Evolutionary conservation across 2,113 vertebrate genomes (phyloP).

Genomic region (Bungarus multicinctus): DNA sequence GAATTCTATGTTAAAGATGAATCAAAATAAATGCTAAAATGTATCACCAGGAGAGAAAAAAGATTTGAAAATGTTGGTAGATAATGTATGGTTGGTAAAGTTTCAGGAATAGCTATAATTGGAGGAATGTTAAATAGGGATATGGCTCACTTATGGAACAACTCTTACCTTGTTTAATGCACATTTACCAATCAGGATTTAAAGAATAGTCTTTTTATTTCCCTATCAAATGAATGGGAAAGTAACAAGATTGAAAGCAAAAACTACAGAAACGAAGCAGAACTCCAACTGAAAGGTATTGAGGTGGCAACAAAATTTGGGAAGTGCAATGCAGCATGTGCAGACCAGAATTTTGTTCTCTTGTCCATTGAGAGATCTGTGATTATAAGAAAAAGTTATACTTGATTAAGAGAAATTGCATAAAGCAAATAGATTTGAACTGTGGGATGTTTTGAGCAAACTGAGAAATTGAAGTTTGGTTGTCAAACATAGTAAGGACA

Average conservation of each 20-base stretch:
- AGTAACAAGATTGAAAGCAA: not conserved
- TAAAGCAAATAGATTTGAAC: not conserved
- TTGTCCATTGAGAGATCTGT: not conserved
- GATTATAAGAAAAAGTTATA: not conserved
- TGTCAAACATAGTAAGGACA: not conserved
- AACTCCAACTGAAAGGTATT: not conserved
- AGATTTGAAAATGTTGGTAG: not conserved
- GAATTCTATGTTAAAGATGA: not conserved
- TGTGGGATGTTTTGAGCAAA: not conserved
- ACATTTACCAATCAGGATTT: not conserved
- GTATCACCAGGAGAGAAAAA: not conserved
- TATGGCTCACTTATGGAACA: not conserved
- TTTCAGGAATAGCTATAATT: not conserved
- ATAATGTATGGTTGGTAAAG: not conserved
- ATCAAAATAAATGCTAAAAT: not conserved
- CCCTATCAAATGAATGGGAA: not conserved
- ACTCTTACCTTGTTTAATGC: not conserved
- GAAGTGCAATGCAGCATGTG: not conserved
- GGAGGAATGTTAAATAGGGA: not conserved
- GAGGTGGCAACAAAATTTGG: not conserved
- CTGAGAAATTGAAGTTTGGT: not conserved
- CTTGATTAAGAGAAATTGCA: not conserved
- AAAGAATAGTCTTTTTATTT: not conserved
- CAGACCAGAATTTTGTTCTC: not conserved
- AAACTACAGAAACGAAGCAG: not conserved